phyloP scores from a whole-genome alignment of 2,888 invertebrate species.

The Unio delphinus region DNA sequence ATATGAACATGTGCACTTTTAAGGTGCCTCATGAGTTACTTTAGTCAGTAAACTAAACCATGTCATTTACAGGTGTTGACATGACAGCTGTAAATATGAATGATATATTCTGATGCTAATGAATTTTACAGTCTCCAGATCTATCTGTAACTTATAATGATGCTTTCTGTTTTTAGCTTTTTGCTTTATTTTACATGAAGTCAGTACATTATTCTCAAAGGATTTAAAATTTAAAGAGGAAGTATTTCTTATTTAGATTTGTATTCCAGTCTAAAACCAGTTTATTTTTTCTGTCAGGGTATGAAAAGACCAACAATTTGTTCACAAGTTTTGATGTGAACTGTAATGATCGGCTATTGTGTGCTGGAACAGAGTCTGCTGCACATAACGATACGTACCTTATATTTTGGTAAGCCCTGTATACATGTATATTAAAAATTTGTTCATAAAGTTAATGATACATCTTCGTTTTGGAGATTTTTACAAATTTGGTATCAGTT shows the following conservation, averaged over 20 bases:
- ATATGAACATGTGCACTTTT: too few relatives aligned
- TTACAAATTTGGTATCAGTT: too few relatives aligned
- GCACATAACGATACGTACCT: constrained; percentile 43
- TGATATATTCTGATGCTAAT: too few relatives aligned
- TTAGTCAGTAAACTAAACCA: too few relatives aligned
- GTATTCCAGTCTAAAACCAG: too few relatives aligned
- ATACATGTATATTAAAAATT: neutral
- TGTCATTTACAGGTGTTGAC: too few relatives aligned
- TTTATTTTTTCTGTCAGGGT: constrained; percentile 23
- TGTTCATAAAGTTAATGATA: neutral
- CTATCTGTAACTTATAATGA: too few relatives aligned
- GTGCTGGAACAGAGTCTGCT: constrained; percentile 54
- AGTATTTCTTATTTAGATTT: neutral
- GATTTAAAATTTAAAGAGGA: neutral
- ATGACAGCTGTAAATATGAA: too few relatives aligned
- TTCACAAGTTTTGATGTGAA: constrained; percentile 56
- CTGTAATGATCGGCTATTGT: constrained; percentile 48
- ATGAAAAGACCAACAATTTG: constrained; percentile 28
- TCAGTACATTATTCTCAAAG: neutral
- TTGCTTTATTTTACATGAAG: neutral
- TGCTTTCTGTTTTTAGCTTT: too few relatives aligned
- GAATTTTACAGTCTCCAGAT: too few relatives aligned
- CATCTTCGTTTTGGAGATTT: too few relatives aligned
- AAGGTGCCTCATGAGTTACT: too few relatives aligned
- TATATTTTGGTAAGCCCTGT: constrained; percentile 50